Conservation (phyloP, 2,113 vertebrate genomes). For the Speoplatyrhinus poulsoni region DNA sequence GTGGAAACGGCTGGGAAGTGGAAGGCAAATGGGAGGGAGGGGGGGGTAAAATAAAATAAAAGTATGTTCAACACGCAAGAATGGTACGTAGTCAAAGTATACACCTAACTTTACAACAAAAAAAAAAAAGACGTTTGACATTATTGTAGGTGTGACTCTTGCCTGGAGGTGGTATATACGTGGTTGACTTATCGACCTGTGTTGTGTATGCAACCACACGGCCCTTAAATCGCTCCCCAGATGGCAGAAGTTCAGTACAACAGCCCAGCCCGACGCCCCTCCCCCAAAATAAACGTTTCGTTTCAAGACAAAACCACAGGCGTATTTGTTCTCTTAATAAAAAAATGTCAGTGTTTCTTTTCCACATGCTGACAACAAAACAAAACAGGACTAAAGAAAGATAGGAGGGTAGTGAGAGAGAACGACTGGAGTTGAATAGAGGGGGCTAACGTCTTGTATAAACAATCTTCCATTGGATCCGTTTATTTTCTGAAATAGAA, state of each 20-base stretch:
- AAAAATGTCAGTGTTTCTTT: neutral
- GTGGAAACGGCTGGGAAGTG: slow-evolving; percentile 8
- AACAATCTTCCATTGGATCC: slow-evolving; percentile 11
- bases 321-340: neutral
- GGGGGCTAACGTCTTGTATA: slow-evolving; percentile 9
- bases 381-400: neutral
- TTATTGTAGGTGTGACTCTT: no score
- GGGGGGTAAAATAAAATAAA: slow-evolving; percentile 18
- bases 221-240: slow-evolving; percentile 20
- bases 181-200: slow-evolving; percentile 16
- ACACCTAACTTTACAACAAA: slow-evolving; percentile 28
- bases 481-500: slow-evolving; percentile 14
- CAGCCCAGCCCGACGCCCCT: slow-evolving; percentile 16
- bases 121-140: neutral
- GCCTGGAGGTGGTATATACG: no score
- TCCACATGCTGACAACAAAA: slow-evolving; percentile 38
- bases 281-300: neutral
- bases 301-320: neutral
- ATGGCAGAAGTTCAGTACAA: slow-evolving; percentile 16
- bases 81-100: slow-evolving; percentile 22
- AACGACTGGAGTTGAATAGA: slow-evolving; percentile 19
- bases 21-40: neutral
- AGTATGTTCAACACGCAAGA: slow-evolving; percentile 12
- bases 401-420: neutral
- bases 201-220: slow-evolving; percentile 30